phyloP scores from a whole-genome alignment of 2,888 invertebrate species.

The Lasioglossum malachurum region DNA sequence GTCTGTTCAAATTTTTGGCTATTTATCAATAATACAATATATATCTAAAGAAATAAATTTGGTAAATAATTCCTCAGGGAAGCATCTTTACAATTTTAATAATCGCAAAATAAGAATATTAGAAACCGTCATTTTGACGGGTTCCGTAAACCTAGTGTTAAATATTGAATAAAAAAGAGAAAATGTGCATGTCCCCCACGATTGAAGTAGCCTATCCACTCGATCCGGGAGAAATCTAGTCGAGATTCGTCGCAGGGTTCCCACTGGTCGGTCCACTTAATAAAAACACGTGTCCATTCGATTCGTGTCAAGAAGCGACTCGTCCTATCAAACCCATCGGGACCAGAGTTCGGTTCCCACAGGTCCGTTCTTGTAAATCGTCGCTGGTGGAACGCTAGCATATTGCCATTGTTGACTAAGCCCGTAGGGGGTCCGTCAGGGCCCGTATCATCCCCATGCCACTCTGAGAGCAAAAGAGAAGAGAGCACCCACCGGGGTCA shows the following conservation, averaged over 20 bases:
- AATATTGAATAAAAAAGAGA: neutral
- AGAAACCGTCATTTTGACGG: no score
- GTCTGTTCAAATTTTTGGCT: no score
- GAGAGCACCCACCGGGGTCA: constrained; percentile 61
- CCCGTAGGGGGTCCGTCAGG: constrained; percentile 77
- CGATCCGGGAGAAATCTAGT: neutral
- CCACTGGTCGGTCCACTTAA: constrained; percentile 41
- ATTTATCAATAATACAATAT: no score
- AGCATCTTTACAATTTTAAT: no score
- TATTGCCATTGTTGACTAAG: constrained; percentile 84
- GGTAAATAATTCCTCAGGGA: no score
- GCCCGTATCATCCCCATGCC: constrained; percentile 72
- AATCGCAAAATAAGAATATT: no score
- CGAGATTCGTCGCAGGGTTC: constrained; percentile 20
- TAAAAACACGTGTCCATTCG: constrained; percentile 60
- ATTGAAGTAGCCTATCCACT: neutral
- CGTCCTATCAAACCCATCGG: constrained; percentile 41
- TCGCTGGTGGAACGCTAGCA: constrained; percentile 77
- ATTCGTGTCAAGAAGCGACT: constrained; percentile 53
- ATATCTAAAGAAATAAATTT: no score
- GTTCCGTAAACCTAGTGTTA: neutral
- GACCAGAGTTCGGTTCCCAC: constrained; percentile 78
- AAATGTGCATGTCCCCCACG: neutral
- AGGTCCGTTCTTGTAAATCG: constrained; percentile 78
- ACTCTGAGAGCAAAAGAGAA: neutral